Base-by-base conservation (phyloP, 2,797 vertebrate species). In the Neoniphon sammara region DNA sequence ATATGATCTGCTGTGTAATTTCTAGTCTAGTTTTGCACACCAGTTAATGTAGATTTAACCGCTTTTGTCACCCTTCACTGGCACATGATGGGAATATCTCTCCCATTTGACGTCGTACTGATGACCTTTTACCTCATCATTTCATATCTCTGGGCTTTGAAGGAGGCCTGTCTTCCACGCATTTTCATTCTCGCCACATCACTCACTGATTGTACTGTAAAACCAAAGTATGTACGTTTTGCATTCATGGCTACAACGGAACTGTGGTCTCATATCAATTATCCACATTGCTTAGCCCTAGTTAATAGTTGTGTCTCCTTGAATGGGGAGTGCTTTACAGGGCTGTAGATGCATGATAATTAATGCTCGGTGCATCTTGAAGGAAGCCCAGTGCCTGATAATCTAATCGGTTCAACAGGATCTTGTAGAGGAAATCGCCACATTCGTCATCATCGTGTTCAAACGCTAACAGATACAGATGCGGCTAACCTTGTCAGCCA, bases 371-470 rank as follows among this genome's bases (percentile, higher is more conserved):
- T 67, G 46, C 54, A 50, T 76, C 39, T 58, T 68, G 17, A 66
- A 74, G 78, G 74, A 78, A 78, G 47, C 21, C 7, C 60, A 2
- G 64, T 34, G 14, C 25, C 69, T 55, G 68, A 70, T 87, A 84
- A 85, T 80, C 70, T 49, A 82, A 84, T 86, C 50, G 44, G 50
- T 56, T 65, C 70, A 69, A 78, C 17, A 53, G 77, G 57, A 47
- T 70, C 75, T 66, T n/a, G n/a, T 69, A 18, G 27, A 73, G 69
- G 67, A 78, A 87, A 85, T 76, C 36, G 27, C 66, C 0, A 17
- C 73, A 75, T 88, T 75, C 61, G 63, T 88, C 86, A 82, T 87
- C 85, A 79, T 89, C 72, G 21, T 67, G 50, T 65, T 82, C 21
- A 50, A 66, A 80, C 36, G 46, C 31, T 42, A 69, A 65, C 65